Evolutionary conservation across 2,797 vertebrate species (phyloP).

Genomic region (Schizopygopsis malacanthus): DNA sequence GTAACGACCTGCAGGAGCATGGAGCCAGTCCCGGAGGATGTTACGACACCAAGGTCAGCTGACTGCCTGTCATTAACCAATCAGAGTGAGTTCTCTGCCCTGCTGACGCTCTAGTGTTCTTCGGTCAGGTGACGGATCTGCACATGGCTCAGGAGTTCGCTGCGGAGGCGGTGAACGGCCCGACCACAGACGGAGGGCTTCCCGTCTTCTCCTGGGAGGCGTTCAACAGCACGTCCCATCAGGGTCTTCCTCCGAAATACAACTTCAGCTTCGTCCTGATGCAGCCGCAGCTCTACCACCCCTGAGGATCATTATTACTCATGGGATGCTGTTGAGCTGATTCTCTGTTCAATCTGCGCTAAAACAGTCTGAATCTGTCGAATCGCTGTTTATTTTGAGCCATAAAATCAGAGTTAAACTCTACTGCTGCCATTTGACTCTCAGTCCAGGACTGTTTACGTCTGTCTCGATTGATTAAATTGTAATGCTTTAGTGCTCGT

Average conservation of each 20-base stretch:
- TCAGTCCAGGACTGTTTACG: neutral
- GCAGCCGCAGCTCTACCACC: slow-evolving; percentile 79
- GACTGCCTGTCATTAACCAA: neutral
- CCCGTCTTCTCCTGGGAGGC: slow-evolving; percentile 84
- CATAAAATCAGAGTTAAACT: neutral
- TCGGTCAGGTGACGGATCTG: slow-evolving; percentile 85
- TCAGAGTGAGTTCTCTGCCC: neutral
- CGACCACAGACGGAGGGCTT: slow-evolving; percentile 85
- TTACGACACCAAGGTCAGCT: slow-evolving; percentile 91
- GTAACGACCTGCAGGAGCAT: slow-evolving; percentile 80
- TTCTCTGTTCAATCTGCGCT: neutral
- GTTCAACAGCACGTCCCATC: slow-evolving; percentile 83
- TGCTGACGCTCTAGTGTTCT: neutral
- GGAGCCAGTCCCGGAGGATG: slow-evolving; percentile 83
- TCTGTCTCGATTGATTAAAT: neutral
- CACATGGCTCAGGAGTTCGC: slow-evolving; percentile 79
- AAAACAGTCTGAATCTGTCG: neutral
- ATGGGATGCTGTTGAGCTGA: neutral
- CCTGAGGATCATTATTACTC: slow-evolving; percentile 60
- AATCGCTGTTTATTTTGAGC: neutral
- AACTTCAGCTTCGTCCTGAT: slow-evolving; percentile 87
- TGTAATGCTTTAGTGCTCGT: neutral
- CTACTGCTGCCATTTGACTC: neutral
- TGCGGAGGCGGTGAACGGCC: slow-evolving; percentile 86
- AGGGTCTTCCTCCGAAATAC: slow-evolving; percentile 85